These are phyloP conservation scores for Presbytis comata DNA, from an alignment of 2,797 vertebrate genomes.

Conservation along the genomic window DNA sequence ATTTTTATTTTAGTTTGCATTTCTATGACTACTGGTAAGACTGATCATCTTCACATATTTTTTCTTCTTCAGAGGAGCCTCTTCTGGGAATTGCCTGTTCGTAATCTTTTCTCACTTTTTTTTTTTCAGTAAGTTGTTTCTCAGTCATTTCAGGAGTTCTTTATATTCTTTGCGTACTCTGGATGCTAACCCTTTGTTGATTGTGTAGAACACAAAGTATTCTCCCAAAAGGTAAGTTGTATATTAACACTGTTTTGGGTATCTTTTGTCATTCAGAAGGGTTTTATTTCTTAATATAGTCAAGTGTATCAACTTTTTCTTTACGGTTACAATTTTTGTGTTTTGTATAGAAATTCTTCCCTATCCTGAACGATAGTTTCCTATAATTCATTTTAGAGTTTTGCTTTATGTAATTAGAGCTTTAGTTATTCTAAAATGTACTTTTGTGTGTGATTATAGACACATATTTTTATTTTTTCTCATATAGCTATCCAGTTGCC, in stretches of 20 bases:
- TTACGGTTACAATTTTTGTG: constrained; percentile 1
- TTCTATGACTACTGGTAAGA: background rate
- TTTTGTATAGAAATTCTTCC: constrained; percentile 3
- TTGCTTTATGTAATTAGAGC: background rate
- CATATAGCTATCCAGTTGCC: background rate
- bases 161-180: background rate
- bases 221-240: constrained; percentile 15
- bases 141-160: background rate
- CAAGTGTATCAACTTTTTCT: background rate
- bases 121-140: background rate
- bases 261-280: background rate
- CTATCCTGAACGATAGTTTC: background rate
- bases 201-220: background rate
- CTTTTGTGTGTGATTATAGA: background rate
- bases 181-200: background rate
- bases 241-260: background rate
- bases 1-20: constrained; percentile 9
- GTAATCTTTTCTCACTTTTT: background rate
- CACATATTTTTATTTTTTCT: background rate
- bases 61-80: background rate
- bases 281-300: background rate
- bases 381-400: constrained; percentile 9
- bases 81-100: background rate
- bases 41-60: background rate
- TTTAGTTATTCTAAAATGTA: background rate